Percentiles rank a stretch among this genome's conserved stretches.
These are phyloP conservation scores for Holothuria leucospilota DNA, from an alignment of 53 echinoderm and acorn worm species.

Conservation along the genomic window DNA sequence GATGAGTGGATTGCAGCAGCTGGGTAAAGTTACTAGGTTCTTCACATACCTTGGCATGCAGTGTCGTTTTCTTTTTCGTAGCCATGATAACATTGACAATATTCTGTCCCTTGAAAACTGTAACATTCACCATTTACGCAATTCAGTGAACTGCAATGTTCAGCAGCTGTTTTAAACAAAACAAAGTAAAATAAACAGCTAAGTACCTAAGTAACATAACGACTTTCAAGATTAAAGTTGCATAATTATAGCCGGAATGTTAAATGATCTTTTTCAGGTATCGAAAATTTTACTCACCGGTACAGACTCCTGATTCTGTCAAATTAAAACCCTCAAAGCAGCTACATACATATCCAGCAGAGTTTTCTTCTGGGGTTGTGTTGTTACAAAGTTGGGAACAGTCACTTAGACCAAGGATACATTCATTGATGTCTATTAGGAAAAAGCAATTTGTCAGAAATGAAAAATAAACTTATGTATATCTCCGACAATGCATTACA, in stretches of 20 bases:
- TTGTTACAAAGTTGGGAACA: constrained; percentile 71
- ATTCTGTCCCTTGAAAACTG: constrained; percentile 46
- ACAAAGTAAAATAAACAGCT: too few species aligned
- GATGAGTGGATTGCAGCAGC: too few species aligned
- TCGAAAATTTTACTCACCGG: constrained; percentile 61
- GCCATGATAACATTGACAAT: constrained; percentile 71
- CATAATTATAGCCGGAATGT: too few species aligned
- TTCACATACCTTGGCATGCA: constrained; percentile 13
- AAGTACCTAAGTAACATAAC: too few species aligned
- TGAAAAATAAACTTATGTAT: too few species aligned
- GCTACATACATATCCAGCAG: constrained; percentile 59
- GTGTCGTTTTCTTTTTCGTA: constrained; percentile 39
- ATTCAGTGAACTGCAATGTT: constrained; percentile 47
- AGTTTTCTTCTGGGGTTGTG: constrained; percentile 54
- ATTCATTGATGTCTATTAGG: constrained; percentile 52
- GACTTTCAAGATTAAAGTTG: too few species aligned
- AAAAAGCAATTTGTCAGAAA: neutral
- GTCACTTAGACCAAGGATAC: constrained; percentile 56
- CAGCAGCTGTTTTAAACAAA: constrained; percentile 51
- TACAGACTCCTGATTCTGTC: constrained; percentile 53
- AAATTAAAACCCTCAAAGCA: constrained; percentile 72
- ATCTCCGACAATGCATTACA: too few species aligned
- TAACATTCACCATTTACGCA: constrained; percentile 77
- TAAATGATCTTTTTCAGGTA: too few species aligned
- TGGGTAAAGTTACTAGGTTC: too few species aligned